Evolutionary conservation across 2,113 vertebrate species (phyloP).

Genomic region (Leiothrix lutea): DNA sequence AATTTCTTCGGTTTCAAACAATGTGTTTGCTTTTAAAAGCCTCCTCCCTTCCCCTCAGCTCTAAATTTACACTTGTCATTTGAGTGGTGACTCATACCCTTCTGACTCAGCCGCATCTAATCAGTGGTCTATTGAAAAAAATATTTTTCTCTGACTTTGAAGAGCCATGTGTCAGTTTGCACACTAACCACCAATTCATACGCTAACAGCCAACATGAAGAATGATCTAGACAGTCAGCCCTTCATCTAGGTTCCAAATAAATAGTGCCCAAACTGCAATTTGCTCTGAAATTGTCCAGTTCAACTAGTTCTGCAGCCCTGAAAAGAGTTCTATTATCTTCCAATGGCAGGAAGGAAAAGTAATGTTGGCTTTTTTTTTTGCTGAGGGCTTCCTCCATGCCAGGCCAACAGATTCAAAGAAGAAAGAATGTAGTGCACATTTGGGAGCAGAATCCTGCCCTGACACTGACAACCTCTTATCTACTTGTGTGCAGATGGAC

Average conservation of each 20-base stretch:
- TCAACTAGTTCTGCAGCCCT: not conserved
- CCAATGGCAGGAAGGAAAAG: not conserved
- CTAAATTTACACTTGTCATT: constrained; percentile 62
- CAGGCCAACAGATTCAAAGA: not conserved
- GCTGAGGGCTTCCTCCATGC: not conserved
- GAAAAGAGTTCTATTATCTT: not conserved
- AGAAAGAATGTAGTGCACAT: not conserved
- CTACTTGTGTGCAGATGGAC: not conserved
- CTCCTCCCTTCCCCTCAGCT: constrained; percentile 19
- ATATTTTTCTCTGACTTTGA: constrained; percentile 35
- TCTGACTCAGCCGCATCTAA: constrained; percentile 61
- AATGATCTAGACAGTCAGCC: not conserved
- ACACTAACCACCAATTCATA: constrained; percentile 24
- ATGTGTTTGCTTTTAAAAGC: constrained; percentile 42
- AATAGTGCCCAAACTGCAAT: not conserved
- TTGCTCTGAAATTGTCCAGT: not conserved
- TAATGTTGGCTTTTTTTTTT: not conserved
- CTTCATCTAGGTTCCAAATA: not conserved
- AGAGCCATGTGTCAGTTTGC: constrained; percentile 37
- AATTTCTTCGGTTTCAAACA: constrained; percentile 20
- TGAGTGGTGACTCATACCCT: constrained; percentile 60
- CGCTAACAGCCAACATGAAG: not conserved
- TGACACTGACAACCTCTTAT: not conserved
- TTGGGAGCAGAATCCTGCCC: not conserved
- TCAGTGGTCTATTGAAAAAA: constrained; percentile 62